phyloP scores from a whole-genome alignment of 2,797 vertebrate species.

The Pseudochirops cupreus region DNA sequence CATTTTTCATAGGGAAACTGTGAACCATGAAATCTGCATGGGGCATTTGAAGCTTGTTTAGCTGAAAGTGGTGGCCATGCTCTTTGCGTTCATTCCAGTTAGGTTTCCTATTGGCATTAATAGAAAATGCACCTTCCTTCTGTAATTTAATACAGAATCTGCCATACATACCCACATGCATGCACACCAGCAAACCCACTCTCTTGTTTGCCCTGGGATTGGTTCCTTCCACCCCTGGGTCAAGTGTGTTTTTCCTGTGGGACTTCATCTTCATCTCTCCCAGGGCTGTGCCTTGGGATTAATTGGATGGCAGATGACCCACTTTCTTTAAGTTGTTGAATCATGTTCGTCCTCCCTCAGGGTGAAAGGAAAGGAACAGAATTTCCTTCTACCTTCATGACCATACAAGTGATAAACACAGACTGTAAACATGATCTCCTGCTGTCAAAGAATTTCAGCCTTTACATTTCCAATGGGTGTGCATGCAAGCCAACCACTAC shows the following conservation, averaged over 20 bases:
- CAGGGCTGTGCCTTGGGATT: not conserved
- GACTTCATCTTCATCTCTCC: not conserved
- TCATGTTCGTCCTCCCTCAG: not conserved
- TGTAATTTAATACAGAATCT: not conserved
- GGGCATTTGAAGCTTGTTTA: constrained; percentile 10
- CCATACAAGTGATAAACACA: fast-evolving
- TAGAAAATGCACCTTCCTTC: not conserved
- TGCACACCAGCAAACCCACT: not conserved
- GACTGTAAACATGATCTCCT: not conserved
- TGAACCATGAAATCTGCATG: constrained; percentile 28
- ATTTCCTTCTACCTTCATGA: not conserved
- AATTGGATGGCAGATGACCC: not conserved
- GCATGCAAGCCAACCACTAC: not conserved
- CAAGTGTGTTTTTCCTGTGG: not conserved
- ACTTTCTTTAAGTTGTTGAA: not conserved
- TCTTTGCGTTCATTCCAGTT: not conserved
- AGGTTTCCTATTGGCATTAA: not conserved
- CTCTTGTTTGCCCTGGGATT: not conserved
- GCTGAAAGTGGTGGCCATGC: not conserved
- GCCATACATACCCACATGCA: not conserved
- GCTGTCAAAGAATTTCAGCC: not conserved
- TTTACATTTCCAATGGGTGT: not conserved
- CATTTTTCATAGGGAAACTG: constrained; percentile 31
- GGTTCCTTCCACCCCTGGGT: not conserved
- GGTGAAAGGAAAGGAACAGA: not conserved